Conservation (phyloP, 2,113 vertebrate genomes). For the Lamprotornis superbus region DNA sequence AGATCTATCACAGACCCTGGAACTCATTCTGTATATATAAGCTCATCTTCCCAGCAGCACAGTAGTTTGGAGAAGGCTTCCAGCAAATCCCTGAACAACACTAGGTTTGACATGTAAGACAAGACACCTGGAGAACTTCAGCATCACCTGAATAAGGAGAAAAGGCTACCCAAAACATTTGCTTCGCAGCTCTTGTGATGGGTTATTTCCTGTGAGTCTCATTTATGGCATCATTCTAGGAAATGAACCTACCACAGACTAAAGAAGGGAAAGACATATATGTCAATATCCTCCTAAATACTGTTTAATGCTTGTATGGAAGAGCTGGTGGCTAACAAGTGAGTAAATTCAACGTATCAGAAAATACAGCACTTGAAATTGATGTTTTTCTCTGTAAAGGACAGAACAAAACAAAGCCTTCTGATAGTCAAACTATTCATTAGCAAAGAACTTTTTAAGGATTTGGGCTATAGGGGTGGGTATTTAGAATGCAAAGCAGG, state of each 20-base stretch:
- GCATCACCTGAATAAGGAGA: neutral
- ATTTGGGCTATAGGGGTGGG: neutral
- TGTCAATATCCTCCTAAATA: neutral
- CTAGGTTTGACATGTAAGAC: neutral
- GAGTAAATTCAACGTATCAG: neutral
- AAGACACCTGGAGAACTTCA: neutral
- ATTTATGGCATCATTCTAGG: neutral
- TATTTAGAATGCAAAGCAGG: neutral
- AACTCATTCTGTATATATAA: neutral
- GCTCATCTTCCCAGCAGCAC: neutral
- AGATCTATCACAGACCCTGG: neutral
- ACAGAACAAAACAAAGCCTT: neutral
- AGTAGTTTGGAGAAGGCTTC: neutral
- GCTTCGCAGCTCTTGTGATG: neutral
- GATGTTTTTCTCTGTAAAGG: neutral
- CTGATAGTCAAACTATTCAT: neutral
- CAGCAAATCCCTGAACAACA: neutral
- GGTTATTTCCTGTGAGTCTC: neutral
- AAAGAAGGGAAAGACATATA: neutral
- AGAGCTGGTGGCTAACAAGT: neutral
- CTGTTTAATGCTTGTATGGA: neutral
- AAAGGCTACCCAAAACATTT: neutral
- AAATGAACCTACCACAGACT: neutral
- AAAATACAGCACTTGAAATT: neutral
- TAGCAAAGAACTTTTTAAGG: neutral